Evolutionary conservation across 2,797 vertebrate species (phyloP).

Genomic region (Huso huso): DNA sequence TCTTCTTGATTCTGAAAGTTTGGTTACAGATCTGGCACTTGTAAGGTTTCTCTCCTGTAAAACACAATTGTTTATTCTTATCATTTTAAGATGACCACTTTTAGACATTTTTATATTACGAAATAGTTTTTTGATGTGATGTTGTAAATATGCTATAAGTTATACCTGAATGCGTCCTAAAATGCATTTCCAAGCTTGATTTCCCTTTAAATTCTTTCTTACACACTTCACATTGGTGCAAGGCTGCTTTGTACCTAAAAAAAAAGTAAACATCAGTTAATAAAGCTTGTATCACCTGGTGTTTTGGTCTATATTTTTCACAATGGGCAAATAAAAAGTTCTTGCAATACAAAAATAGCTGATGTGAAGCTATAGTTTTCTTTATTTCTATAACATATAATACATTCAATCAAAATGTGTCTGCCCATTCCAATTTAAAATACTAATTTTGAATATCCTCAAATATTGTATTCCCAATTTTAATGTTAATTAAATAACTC

Average conservation of each 20-base stretch:
- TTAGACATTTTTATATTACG: background rate
- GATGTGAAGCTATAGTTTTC: too few species aligned
- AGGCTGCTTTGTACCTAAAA: slow-evolving; percentile 86
- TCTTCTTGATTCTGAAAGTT: slow-evolving; percentile 96
- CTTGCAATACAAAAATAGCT: too few species aligned
- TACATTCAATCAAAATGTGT: too few species aligned
- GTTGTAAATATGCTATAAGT: background rate
- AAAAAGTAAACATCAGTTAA: slow-evolving; percentile 9
- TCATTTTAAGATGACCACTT: background rate
- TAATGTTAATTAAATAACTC: too few species aligned
- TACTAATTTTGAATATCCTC: too few species aligned
- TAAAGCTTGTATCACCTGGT: background rate
- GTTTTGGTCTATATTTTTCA: too few species aligned
- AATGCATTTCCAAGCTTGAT: slow-evolving; percentile 97
- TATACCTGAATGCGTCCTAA: slow-evolving; percentile 94
- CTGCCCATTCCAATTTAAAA: too few species aligned
- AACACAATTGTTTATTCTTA: slow-evolving; percentile 11
- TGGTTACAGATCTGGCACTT: slow-evolving; percentile 90
- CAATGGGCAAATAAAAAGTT: too few species aligned
- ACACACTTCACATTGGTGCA: slow-evolving; percentile 96
- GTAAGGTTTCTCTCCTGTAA: slow-evolving; percentile 90
- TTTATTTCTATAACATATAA: too few species aligned
- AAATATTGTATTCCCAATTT: too few species aligned
- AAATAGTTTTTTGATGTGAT: background rate
- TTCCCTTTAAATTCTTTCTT: slow-evolving; percentile 98